phyloP scores from a whole-genome alignment of 2,888 invertebrate species.

The Catocala nupta region DNA sequence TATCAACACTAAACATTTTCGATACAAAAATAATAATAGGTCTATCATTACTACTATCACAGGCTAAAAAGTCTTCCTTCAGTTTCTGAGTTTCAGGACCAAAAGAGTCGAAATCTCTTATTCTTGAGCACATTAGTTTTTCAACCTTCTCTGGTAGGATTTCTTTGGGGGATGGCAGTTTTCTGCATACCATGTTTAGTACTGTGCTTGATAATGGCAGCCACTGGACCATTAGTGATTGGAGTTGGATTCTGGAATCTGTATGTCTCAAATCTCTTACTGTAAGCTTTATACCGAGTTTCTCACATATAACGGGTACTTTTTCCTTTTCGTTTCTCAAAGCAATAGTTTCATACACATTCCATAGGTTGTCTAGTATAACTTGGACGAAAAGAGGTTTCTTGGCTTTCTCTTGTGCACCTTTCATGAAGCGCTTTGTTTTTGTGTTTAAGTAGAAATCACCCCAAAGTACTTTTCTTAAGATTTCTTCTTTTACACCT shows the following conservation, averaged over 20 bases:
- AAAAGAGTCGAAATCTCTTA: constrained; percentile 89
- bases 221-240: constrained; percentile 96
- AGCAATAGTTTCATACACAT: constrained; percentile 94
- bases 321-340: constrained; percentile 92
- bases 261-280: constrained; percentile 92
- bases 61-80: constrained; percentile 90
- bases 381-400: constrained; percentile 97
- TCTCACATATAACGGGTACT: constrained; percentile 90
- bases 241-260: constrained; percentile 92
- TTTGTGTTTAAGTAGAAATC: constrained; percentile 96
- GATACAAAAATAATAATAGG: constrained; percentile 93
- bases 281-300: constrained; percentile 92
- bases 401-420: constrained; percentile 97
- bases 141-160: constrained; percentile 93
- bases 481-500: constrained; percentile 90
- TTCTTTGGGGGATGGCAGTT: constrained; percentile 94
- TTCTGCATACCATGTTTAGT: constrained; percentile 92
- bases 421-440: constrained; percentile 93
- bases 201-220: constrained; percentile 94
- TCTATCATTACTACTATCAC: constrained; percentile 88
- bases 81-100: constrained; percentile 90
- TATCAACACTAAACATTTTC: constrained; percentile 96
- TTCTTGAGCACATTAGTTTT: constrained; percentile 92
- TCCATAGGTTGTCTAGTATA: constrained; percentile 96
- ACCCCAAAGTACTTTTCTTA: constrained; percentile 96